phyloP scores from a whole-genome alignment of 2,113 vertebrate species.

The Bufo bufo region DNA sequence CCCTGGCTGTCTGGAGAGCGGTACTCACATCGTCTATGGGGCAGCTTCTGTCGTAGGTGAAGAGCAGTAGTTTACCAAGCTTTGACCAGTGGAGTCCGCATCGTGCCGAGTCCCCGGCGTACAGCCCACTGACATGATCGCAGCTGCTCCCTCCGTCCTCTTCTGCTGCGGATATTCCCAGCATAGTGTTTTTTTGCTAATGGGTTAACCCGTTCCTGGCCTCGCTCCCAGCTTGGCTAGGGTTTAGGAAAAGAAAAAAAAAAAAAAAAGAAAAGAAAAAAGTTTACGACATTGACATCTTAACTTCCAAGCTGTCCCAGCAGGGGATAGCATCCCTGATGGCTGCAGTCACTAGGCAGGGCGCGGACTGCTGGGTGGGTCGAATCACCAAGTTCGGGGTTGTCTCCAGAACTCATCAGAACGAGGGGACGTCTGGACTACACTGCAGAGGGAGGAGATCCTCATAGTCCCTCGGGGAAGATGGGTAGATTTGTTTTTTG shows the following conservation, averaged over 20 bases:
- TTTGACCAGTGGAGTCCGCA: background rate
- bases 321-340: background rate
- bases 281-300: background rate
- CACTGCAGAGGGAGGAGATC: conserved; percentile 11
- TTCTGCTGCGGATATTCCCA: conserved; percentile 10
- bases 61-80: conserved; percentile 20
- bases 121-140: background rate
- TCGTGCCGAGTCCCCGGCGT: background rate
- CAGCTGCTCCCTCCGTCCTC: conserved; percentile 31
- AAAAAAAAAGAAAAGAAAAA: background rate
- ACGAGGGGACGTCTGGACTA: background rate
- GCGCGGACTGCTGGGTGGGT: background rate
- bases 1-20: background rate
- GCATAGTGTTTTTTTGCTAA: conserved; percentile 39
- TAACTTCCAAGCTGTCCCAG: background rate
- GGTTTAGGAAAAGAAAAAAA: background rate
- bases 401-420: background rate
- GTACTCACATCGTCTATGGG: conserved; percentile 35
- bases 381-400: background rate
- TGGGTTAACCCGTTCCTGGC: conserved; percentile 47
- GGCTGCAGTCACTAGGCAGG: background rate
- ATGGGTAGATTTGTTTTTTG: background rate
- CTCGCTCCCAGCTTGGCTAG: background rate
- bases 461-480: background rate
- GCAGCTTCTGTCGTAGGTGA: background rate